A percentile compares a stretch with the other conserved stretches of the same genome.
phyloP scores from a whole-genome alignment of 30 jellyfish, hydroid and myxozoan genomes.

The Phacellophora camtschatica region DNA sequence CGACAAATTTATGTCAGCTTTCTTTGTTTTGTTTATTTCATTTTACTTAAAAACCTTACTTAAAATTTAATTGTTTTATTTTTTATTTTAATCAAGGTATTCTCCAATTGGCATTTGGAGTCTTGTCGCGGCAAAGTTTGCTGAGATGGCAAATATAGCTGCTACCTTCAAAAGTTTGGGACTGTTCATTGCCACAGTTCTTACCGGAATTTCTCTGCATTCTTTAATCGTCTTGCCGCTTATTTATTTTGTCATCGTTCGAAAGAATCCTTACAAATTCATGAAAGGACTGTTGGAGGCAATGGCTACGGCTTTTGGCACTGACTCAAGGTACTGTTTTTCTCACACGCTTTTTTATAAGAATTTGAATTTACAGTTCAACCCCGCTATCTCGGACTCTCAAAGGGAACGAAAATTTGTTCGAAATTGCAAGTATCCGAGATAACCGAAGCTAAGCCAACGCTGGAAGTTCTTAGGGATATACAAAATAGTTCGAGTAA shows the following conservation, averaged over 20 bases:
- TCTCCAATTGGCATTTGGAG: slow-evolving; percentile 94
- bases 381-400: neutral
- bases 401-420: neutral
- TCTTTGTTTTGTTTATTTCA: no score
- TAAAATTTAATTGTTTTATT: neutral
- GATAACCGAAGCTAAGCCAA: neutral
- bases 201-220: slow-evolving; percentile 72
- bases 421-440: neutral
- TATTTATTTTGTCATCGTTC: slow-evolving; percentile 45
- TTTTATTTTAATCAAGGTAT: slow-evolving; percentile 36
- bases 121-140: slow-evolving; percentile 73
- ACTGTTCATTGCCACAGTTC: slow-evolving; percentile 81
- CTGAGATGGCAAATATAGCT: slow-evolving; percentile 82
- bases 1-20: no score
- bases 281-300: slow-evolving; percentile 87
- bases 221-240: slow-evolving; percentile 75
- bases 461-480: no score
- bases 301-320: slow-evolving; percentile 95
- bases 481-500: no score
- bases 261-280: slow-evolving; percentile 77
- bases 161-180: slow-evolving; percentile 83
- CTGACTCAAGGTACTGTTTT: slow-evolving; percentile 84
- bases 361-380: neutral
- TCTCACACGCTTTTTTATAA: neutral
- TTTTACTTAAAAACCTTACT: neutral